Conservation (phyloP, 2,888 invertebrate species). For the Crematogaster levior region DNA sequence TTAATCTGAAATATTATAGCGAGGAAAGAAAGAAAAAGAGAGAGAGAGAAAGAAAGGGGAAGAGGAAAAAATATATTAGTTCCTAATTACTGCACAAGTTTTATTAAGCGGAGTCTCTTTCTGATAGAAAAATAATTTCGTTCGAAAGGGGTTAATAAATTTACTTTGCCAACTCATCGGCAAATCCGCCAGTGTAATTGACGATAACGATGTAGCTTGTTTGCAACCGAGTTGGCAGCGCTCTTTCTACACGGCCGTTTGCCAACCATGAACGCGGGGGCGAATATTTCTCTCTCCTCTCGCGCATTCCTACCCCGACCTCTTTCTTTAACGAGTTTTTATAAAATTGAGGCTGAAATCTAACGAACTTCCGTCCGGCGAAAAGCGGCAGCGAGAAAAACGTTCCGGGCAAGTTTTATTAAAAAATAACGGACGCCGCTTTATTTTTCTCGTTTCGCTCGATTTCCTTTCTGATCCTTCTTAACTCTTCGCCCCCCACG, state of each 20-base stretch:
- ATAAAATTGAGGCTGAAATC: constrained; percentile 66
- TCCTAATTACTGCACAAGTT: constrained; percentile 4
- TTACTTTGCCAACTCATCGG: constrained; percentile 45
- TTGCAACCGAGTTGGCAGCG: constrained; percentile 62
- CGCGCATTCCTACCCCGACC: constrained; percentile 39
- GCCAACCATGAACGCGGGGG: constrained; percentile 26
- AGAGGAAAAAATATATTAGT: constrained; percentile 6
- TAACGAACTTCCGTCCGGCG: constrained; percentile 67
- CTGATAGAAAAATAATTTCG: constrained; percentile 47
- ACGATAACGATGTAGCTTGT: constrained; percentile 71
- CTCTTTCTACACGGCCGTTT: constrained; percentile 52
- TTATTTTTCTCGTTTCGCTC: constrained; percentile 49
- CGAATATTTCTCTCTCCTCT: constrained; percentile 27
- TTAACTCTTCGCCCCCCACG: background rate
- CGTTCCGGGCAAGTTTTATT: constrained; percentile 61
- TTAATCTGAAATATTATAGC: background rate
- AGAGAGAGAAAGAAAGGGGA: background rate
- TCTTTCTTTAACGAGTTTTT: constrained; percentile 71
- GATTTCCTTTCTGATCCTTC: constrained; percentile 42
- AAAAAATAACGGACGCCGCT: constrained; percentile 61
- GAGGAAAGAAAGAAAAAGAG: background rate
- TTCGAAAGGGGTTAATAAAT: constrained; percentile 32
- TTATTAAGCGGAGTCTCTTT: constrained; percentile 17
- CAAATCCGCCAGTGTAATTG: constrained; percentile 68
- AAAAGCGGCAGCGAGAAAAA: constrained; percentile 51